Conservation (phyloP, 2,113 vertebrate species). For the Andinoacara biseriatus region DNA sequence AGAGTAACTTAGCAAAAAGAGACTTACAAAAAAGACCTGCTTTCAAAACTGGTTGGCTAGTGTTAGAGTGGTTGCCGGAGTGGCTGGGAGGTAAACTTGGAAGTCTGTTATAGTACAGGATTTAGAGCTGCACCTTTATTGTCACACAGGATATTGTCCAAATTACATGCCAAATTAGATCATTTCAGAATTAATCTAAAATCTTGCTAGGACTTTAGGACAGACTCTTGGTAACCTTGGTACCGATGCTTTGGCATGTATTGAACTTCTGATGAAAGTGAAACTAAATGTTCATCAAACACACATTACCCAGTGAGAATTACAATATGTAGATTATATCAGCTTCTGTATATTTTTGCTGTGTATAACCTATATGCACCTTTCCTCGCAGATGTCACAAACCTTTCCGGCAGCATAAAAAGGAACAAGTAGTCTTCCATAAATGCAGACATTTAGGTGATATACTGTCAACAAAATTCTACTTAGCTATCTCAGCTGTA, state of each 20-base stretch:
- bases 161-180: neutral
- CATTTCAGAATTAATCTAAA: neutral
- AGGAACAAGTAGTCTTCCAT: conserved; percentile 62
- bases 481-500: neutral
- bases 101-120: neutral
- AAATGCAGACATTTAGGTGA: conserved; percentile 17
- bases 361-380: conserved; percentile 6
- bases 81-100: neutral
- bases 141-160: neutral
- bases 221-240: neutral
- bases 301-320: neutral
- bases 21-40: no score
- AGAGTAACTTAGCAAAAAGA: neutral
- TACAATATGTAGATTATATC: neutral
- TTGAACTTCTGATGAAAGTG: neutral
- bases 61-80: neutral
- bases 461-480: neutral
- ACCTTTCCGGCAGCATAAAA: conserved; percentile 16
- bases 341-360: conserved; percentile 6
- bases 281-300: conserved; percentile 3
- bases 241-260: neutral
- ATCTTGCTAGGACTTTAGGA: neutral
- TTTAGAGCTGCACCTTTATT: neutral
- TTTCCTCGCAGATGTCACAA: conserved; percentile 19
- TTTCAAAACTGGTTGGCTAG: neutral